Conservation (phyloP, 2,888 invertebrate genomes). For the Phymatocera aterrima region DNA sequence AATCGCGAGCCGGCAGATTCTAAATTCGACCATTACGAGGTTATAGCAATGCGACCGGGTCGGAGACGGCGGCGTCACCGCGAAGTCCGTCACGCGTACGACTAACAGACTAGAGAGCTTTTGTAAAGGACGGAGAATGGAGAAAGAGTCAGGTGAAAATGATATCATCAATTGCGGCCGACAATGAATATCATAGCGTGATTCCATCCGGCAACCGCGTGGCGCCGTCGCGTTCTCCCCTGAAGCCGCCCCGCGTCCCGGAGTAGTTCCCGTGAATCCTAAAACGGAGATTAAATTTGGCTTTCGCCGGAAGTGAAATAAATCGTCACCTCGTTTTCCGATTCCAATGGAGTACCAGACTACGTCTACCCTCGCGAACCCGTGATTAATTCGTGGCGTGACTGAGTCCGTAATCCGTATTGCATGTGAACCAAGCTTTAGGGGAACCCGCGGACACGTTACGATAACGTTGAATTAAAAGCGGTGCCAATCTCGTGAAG, state of each 20-base stretch:
- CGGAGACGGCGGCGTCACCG: no score
- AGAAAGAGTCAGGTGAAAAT: neutral
- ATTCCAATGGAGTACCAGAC: no score
- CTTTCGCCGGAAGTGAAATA: constrained; percentile 20
- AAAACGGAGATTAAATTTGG: constrained; percentile 12
- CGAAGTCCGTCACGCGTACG: no score
- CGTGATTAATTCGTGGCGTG: constrained; percentile 26
- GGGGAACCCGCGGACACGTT: neutral
- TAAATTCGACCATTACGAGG: no score
- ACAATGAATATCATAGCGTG: neutral
- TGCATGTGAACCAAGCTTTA: constrained; percentile 3
- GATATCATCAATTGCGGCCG: neutral
- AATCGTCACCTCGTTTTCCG: constrained; percentile 41
- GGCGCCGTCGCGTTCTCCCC: neutral
- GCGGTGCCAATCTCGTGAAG: neutral
- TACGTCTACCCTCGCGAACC: neutral
- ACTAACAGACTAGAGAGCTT: no score
- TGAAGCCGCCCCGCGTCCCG: no score
- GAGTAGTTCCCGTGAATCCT: neutral
- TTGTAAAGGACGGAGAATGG: neutral
- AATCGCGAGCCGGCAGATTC: no score
- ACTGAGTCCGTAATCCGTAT: constrained; percentile 9
- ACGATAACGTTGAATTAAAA: constrained; percentile 20
- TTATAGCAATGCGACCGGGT: no score
- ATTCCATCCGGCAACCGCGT: neutral